Percentiles rank a stretch among this genome's conserved stretches.
phyloP scores from a whole-genome alignment of 2,113 vertebrate genomes.

The Hystrix brachyura region DNA sequence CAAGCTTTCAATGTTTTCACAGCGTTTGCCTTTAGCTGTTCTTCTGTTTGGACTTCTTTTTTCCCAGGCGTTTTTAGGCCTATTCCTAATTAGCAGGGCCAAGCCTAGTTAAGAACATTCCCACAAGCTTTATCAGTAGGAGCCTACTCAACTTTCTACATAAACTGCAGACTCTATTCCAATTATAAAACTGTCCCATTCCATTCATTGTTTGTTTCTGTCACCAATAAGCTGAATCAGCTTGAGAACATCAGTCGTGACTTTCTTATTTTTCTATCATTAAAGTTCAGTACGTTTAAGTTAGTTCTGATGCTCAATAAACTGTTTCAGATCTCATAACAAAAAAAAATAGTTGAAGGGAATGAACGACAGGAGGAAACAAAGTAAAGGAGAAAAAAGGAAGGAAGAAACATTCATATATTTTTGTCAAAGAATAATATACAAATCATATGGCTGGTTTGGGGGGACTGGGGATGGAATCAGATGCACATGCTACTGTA shows the following conservation, averaged over 20 bases:
- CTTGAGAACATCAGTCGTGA: neutral
- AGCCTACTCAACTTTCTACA: neutral
- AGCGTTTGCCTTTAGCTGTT: neutral
- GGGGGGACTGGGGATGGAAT: neutral
- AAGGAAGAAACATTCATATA: neutral
- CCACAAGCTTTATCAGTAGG: neutral
- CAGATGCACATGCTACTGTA: constrained; percentile 50
- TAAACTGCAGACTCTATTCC: neutral
- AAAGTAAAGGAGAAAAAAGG: neutral
- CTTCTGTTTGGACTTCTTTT: neutral
- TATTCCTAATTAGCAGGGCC: neutral
- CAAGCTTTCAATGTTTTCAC: neutral
- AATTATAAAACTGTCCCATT: neutral
- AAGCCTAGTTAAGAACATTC: neutral
- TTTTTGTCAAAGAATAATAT: neutral
- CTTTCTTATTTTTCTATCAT: constrained; percentile 4
- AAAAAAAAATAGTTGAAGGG: neutral
- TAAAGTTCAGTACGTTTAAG: neutral
- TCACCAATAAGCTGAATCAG: neutral
- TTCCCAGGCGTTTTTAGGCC: neutral
- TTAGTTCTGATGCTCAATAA: constrained; percentile 9
- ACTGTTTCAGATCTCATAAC: neutral
- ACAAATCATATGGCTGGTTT: constrained; percentile 59
- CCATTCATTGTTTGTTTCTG: neutral
- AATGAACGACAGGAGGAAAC: neutral